Base-by-base conservation (phyloP, 1,140 invertebrate genomes). In the Zaprionus vittiger region DNA sequence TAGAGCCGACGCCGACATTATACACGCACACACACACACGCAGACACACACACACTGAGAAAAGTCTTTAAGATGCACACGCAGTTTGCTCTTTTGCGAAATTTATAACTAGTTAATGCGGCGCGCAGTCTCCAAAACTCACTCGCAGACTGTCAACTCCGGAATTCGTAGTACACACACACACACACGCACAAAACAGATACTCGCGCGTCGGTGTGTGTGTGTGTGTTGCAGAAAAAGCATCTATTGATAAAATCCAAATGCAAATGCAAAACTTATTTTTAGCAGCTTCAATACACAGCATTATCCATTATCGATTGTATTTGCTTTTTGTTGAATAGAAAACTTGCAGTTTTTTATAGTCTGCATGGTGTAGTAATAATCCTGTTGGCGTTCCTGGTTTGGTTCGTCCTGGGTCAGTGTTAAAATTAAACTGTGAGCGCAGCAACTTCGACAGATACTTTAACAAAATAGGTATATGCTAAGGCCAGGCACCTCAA, bases 381-480 rank as follows among this genome's bases (percentile, higher is more conserved):
- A 73, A 64, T 83, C 84, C 81, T 78, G 65, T 17, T 9, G 41
- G 28, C 57, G 31, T 38, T 31, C 9, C 54, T 31, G 31, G 31
- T 34, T 55, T 55, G 65, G 34, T 79, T 89, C 77, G 84, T 89
- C 85, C 84, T 89, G 81, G 73, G 70, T 74, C 63, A 89, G 75
- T 73, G 75, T 73, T 73, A n/a, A 77, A 83, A 73, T 55, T 38
- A 60, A 89, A 87, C 81, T 87, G 84, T 54, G 74, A 70, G 37
- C 41, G 41, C 65, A 68, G 63, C 41, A 57, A 73, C 67, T 65
- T 69, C 55, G 73, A 49, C 55, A 37, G 69, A 77, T 73, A 73
- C 74, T 72, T 73, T 69, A 62, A 44, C 56, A 73, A 24, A 47
- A 52, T 52, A 52, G 47, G 38, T 54, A 22, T 52, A 61, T 54